Evolutionary conservation across 2,888 invertebrate species (phyloP), one percentile per base, ranked within the genome.

Genomic region (Temnothorax ravouxi): DNA sequence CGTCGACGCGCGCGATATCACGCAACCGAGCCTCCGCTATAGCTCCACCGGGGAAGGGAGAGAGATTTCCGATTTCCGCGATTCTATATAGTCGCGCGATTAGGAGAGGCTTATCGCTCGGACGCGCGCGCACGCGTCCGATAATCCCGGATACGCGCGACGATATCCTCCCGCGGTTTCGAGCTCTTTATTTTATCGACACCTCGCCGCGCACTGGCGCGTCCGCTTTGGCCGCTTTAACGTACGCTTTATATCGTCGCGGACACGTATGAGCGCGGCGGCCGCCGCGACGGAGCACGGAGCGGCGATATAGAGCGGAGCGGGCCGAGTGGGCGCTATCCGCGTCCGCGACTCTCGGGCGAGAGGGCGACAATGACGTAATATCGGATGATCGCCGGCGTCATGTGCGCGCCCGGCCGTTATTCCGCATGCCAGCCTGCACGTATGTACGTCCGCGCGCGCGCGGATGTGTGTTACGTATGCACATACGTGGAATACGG

Each of bases 311-410:
- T 18, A 15, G 62, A 34, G 18, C 75, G 29, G 29, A 47, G 18
- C 75, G 29, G 29, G 18, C 75, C 3, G 29, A 29, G 29, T 4
- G 50, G n/a, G 21, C 64, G 50, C 34, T 47, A 61, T 50, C 4
- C 29, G 29, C 29, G 38, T 38, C 56, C 13, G 34, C 21, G 38
- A 11, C 25, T 59, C 25, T 59, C 56, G 4, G 21, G 44, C 56
- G 59, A 80, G 77, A 82, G 86, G 84, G 64, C 29, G 71, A 64
- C 34, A 86, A 86, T 93, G 93, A 94, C 93, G 94, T 91, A 94
- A 93, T 89, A 92, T 94, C 93, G 94, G 91, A 90, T 93, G 94
- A 94, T 93, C 91, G 52, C 77, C 87, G 80, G 87, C 92, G 92
- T 91, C 93, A 90, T 85, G 77, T 76, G 75, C 72, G 83, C 62